Conservation (phyloP, 2,888 invertebrate genomes). For the Melanotus villosus region DNA sequence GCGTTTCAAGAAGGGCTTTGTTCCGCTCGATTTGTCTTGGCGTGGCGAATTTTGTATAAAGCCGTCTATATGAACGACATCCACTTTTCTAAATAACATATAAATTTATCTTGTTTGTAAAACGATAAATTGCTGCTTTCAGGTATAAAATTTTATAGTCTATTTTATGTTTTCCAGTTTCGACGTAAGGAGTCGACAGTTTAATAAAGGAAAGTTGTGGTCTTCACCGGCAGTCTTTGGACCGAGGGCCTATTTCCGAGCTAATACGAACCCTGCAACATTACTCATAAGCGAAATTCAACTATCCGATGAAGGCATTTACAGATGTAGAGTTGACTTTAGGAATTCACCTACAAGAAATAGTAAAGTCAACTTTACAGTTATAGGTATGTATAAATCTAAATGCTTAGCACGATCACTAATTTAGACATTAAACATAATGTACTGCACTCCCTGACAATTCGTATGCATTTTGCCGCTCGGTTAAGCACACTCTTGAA, state of each 20-base stretch:
- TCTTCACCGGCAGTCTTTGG: constrained; percentile 73
- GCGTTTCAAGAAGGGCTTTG: constrained; percentile 45
- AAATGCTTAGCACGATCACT: neutral
- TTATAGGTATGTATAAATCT: constrained; percentile 75
- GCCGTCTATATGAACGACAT: constrained; percentile 53
- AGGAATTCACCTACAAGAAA: constrained; percentile 81
- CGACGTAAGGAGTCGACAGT: constrained; percentile 72
- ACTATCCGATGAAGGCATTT: constrained; percentile 77
- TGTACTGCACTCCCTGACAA: too few relatives aligned
- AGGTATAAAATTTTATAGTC: constrained; percentile 29
- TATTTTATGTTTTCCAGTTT: constrained; percentile 69
- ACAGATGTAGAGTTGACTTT: constrained; percentile 82
- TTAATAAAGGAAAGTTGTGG: constrained; percentile 73
- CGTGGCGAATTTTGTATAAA: constrained; percentile 43
- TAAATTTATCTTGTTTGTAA: constrained; percentile 38
- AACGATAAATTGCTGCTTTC: constrained; percentile 30
- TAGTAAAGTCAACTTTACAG: constrained; percentile 81
- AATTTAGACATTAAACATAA: too few relatives aligned
- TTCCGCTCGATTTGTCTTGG: constrained; percentile 44
- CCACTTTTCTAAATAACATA: constrained; percentile 49
- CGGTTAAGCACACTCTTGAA: too few relatives aligned
- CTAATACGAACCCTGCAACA: constrained; percentile 73
- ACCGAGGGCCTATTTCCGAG: constrained; percentile 72
- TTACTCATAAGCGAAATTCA: constrained; percentile 73
- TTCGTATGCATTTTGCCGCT: too few relatives aligned